Evolutionary conservation across 2,113 vertebrate genomes (phyloP).

Genomic region (Nibea coibor): DNA sequence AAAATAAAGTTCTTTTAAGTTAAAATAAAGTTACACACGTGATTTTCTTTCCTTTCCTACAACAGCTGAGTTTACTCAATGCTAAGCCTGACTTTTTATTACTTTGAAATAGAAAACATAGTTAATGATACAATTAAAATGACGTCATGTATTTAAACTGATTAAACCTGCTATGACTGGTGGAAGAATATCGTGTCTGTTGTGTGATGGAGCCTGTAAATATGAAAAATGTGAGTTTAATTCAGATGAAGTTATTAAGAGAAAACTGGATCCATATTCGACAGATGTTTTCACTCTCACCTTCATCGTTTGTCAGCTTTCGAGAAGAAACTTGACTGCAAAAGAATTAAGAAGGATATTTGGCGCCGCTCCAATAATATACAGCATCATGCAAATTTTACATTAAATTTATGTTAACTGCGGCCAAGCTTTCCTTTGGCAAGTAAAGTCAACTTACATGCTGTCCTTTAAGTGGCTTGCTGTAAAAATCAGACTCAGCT

Average conservation of each 20-base stretch:
- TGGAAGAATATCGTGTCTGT: neutral
- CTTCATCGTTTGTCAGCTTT: constrained; percentile 75
- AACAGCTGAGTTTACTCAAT: neutral
- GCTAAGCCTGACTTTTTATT: neutral
- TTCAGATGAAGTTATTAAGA: neutral
- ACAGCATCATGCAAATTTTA: constrained; percentile 3
- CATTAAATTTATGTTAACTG: neutral
- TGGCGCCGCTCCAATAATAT: neutral
- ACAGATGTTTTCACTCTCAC: neutral
- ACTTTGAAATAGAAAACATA: neutral
- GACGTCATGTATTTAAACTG: neutral
- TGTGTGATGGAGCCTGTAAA: constrained; percentile 12
- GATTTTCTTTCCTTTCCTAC: neutral
- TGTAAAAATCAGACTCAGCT: constrained; percentile 72
- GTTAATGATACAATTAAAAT: neutral
- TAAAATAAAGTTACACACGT: neutral
- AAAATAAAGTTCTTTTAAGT: no score
- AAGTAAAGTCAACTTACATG: constrained; percentile 49
- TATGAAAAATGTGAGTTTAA: constrained; percentile 9
- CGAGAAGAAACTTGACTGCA: constrained; percentile 63
- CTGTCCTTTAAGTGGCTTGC: constrained; percentile 78
- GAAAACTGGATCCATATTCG: neutral
- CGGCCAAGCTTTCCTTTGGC: constrained; percentile 2
- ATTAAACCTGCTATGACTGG: neutral
- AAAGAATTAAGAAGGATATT: constrained; percentile 23